phyloP scores from a whole-genome alignment of 2,797 vertebrate genomes.

The Poliocrania exsul region DNA sequence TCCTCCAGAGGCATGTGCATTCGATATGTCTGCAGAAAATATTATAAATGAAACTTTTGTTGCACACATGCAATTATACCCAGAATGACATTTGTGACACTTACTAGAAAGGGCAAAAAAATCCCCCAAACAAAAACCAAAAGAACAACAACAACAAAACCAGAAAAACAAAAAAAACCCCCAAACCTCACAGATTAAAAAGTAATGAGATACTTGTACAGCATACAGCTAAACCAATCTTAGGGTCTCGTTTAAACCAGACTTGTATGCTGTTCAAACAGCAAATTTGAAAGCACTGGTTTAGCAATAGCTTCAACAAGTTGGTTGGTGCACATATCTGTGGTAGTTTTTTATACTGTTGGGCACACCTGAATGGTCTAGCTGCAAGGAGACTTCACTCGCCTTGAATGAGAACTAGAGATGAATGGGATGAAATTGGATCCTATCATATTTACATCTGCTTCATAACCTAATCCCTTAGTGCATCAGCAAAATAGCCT shows the following conservation, averaged over 20 bases:
- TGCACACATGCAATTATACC: background rate
- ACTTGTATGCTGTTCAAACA: background rate
- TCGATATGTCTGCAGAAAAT: background rate
- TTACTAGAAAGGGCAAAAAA: background rate
- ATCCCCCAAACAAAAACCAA: background rate
- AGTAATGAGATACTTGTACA: background rate
- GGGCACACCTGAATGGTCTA: background rate
- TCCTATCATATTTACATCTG: background rate
- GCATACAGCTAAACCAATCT: background rate
- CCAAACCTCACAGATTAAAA: background rate
- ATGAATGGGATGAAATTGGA: background rate
- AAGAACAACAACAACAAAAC: background rate
- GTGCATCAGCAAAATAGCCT: background rate
- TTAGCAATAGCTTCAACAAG: background rate
- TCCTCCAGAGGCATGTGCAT: background rate
- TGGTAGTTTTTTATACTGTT: background rate
- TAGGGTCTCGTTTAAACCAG: background rate
- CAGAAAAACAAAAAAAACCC: no score
- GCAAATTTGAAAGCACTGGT: background rate
- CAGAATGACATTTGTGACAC: background rate
- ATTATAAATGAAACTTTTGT: background rate
- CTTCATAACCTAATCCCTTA: background rate
- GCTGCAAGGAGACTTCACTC: background rate
- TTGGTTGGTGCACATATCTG: fast-evolving
- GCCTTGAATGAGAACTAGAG: background rate